Evolutionary conservation across 2,888 invertebrate genomes (phyloP), one percentile per base, ranked within the genome.

Genomic region (Mesorhabditis spiculigera): DNA sequence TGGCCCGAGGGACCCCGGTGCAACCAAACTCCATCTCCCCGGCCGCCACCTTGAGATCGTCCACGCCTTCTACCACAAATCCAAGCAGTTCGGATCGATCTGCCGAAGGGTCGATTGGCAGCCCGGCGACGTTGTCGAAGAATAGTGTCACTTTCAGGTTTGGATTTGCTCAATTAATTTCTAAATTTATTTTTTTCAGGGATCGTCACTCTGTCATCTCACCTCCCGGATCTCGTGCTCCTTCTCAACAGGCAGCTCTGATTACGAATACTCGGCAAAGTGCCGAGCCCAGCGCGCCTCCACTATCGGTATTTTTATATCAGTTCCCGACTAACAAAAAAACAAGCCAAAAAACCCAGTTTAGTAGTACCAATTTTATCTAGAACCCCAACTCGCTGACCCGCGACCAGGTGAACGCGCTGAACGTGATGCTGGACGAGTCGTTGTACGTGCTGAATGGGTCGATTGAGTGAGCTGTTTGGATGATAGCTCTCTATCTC

Each of bases 231-330:
- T 58, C 63, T n/a, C 73, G 77, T 62, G 74, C 74, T 44, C 75
- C 75, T 4, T 71, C 72, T 8, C 75, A 75, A 58, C 76, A 73
- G n/a, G 71, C 72, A 10, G 43, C 70, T 16, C 73, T 5, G 75
- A 75, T 67, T 64, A 71, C 10, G 44, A 68, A 8, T n/a, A 5
- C 70, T 44, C 66, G 75, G 13, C 71, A 72, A 43, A 73, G 73
- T 58, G 67, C 72, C 5, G 75, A 77, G 43, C 79, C 79, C 6
- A 73, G 75, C 5, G 79, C 79, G 13, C 79, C 79, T n/a, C 78
- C 79, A 28, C 68, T 79, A 5, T 73, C 75, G 13, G 71, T 74
- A n/a, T n/a, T n/a, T n/a, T n/a, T n/a, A n/a, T n/a, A n/a, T n/a
- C n/a, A n/a, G n/a, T n/a, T n/a, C n/a, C n/a, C n/a, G n/a, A n/a